Evolutionary conservation across 2,797 vertebrate species (phyloP), one percentile per base, ranked within the genome.

Genomic region (Ambastaia sidthimunki): DNA sequence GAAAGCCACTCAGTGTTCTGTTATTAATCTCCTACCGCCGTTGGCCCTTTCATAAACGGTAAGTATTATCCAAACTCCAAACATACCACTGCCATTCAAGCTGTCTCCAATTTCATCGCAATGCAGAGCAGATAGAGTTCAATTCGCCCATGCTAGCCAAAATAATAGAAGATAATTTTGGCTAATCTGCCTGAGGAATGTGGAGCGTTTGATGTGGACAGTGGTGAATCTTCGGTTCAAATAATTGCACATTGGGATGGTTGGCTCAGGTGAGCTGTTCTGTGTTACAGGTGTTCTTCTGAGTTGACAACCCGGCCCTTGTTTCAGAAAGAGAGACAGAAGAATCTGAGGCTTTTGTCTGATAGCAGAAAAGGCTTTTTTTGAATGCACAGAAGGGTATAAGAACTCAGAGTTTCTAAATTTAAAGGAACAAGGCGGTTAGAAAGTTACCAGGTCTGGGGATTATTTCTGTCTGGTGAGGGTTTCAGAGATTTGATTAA

Each of bases 131-230:
- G 95, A 96, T 94, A 94, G 95, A 94, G 93, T 94, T 94, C 91
- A 93, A 95, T 94, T 94, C 79, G 87, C 93, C 93, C 92, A 88
- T 90, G 90, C 91, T 90, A 92, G 91, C 91, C 92, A 86, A 85
- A 91, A 95, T 98, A 98, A 98, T 97, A 97, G 97, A 98, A 97
- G 92, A 95, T 97, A 96, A 99, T 98, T 98, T 98, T 93, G 92
- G 92, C 92, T 99, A 98, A 98, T 98, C 96, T 98, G 94, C 93
- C 92, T 82, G 80, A 97, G 96, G 97, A 98, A 98, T 97, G 96
- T 94, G 86, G 90, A 48, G 73, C 89, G 93, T 98, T 98, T 97
- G 96, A 98, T 97, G 96, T 95, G 93, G 95, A 96, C 95, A 93
- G 93, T 94, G 93, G 92, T 93, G 94, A 92, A 93, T 97, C 95